Base-by-base conservation (phyloP, 1,140 invertebrate genomes). In the Drosophila ohnishii region DNA sequence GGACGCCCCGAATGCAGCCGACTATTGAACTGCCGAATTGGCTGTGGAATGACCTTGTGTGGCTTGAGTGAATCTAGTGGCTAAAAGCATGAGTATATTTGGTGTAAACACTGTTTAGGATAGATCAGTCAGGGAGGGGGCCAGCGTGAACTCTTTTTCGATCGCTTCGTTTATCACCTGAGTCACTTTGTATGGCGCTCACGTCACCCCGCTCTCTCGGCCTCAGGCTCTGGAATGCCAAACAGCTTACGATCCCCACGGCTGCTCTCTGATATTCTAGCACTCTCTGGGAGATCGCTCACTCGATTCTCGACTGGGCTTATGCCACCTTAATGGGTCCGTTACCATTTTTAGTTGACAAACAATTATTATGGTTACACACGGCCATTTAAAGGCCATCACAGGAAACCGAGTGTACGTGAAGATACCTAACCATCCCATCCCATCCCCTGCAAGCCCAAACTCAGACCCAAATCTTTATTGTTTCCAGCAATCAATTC, bases 161-260 rank as follows among this genome's bases (percentile, higher is more conserved):
- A 87, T 87, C 75, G 69, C 14, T 61, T 55, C 78, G 51, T 83
- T 87, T 83, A 87, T 86, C 83, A 87, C 84, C 84, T 87, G 84
- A 87, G 83, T 87, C 79, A 87, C 79, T 66, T 83, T 69, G 55
- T 87, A 86, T 87, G 75, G 66, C 47, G 57, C 75, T 86, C 83
- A 83, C 80, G 80, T 83, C 80, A 76, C 78, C 75, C 72, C 58
- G 35, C 77, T 39, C 39, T 25, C 25, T 28, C 7, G 34, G 19
- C n/a, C 58, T 30, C 58, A 42, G 62, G 62, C 70, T 78, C 65
- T 80, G 75, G 76, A 84, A 84, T 84, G 76, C 76, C 66, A 76
- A 69, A 22, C 80, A 66, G 65, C 57, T 40, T 62, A 67, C 57
- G 39, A 66, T 65, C 40, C 58, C 44, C 61, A 57, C 22, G 48